A percentile compares a stretch with the other conserved stretches of the same genome.
Evolutionary conservation across 64 coral and sea anemone genomes (phyloP).

Genomic region (Catalaphyllia jardinei): DNA sequence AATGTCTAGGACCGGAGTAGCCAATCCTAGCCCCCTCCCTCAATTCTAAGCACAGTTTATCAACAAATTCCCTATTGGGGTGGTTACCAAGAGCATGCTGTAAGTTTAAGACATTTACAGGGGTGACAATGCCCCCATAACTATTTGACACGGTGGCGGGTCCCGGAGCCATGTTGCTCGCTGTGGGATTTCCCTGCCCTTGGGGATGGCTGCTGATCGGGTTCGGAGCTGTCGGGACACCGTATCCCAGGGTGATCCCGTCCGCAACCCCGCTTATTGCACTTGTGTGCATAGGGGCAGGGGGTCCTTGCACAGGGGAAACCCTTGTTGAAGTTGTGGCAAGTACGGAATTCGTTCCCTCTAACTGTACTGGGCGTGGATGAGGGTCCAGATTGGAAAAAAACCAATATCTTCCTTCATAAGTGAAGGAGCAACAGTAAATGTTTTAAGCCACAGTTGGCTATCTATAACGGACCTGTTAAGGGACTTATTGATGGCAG

Average conservation of each 20-base stretch:
- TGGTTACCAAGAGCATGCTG: neutral
- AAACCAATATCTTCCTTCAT: conserved; percentile 22
- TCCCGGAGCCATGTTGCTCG: neutral
- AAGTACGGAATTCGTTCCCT: conserved; percentile 30
- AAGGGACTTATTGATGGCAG: neutral
- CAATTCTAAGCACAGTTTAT: conserved; percentile 20
- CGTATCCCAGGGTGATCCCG: neutral
- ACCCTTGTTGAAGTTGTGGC: conserved; percentile 23
- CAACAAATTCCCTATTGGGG: conserved; percentile 32
- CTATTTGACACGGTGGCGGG: conserved; percentile 25
- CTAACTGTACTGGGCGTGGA: neutral
- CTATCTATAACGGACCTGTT: conserved; percentile 23
- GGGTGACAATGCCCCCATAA: conserved; percentile 2
- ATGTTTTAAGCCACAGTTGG: conserved; percentile 46
- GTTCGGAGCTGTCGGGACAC: neutral
- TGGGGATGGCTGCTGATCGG: neutral
- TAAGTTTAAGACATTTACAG: neutral
- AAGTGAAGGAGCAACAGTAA: conserved; percentile 32
- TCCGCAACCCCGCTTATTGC: neutral
- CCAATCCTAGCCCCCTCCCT: conserved; percentile 42
- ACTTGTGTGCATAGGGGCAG: conserved; percentile 13
- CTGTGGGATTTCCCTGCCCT: neutral
- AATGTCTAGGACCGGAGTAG: conserved; percentile 10
- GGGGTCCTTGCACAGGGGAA: neutral
- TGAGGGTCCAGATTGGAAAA: conserved; percentile 31